Conservation (phyloP, 1,140 invertebrate genomes). For the Liolophura sinensis region DNA sequence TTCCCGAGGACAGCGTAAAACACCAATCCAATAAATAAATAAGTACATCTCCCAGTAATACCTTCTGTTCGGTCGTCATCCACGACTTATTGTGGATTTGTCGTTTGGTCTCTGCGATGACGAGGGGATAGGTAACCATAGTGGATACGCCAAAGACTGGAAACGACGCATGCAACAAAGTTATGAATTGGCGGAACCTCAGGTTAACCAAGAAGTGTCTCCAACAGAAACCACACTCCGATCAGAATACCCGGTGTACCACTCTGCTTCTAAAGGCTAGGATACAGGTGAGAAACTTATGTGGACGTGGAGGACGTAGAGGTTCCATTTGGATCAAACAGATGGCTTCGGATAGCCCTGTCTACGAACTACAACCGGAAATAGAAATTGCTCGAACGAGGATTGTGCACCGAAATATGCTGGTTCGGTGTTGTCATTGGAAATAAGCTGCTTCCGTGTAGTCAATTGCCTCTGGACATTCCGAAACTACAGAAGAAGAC, state of each 20-base stretch:
- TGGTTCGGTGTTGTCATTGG: no score
- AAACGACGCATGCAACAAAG: slow-evolving; percentile 1
- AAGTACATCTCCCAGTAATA: no score
- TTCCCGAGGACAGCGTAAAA: no score
- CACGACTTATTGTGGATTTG: slow-evolving; percentile 13
- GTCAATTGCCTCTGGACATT: slow-evolving; percentile 4
- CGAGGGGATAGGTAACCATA: not conserved
- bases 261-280: slow-evolving; percentile 22
- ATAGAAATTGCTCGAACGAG: slow-evolving; percentile 5
- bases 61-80: slow-evolving; percentile 8
- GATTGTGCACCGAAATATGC: slow-evolving; percentile 18
- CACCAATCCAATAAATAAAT: no score
- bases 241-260: not conserved
- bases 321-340: slow-evolving; percentile 18
- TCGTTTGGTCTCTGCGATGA: not conserved
- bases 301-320: slow-evolving; percentile 21
- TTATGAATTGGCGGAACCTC: slow-evolving; percentile 9
- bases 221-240: slow-evolving; percentile 3
- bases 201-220: not conserved
- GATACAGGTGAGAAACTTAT: slow-evolving; percentile 25
- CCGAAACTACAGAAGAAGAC: no score
- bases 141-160: slow-evolving; percentile 10
- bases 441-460: slow-evolving; percentile 16
- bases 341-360: slow-evolving; percentile 16
- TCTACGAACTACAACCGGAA: slow-evolving; percentile 21